Evolutionary conservation across 1,140 invertebrate species (phyloP), one percentile per base, ranked within the genome.

Genomic region (Tetranychus cinnabarinus): DNA sequence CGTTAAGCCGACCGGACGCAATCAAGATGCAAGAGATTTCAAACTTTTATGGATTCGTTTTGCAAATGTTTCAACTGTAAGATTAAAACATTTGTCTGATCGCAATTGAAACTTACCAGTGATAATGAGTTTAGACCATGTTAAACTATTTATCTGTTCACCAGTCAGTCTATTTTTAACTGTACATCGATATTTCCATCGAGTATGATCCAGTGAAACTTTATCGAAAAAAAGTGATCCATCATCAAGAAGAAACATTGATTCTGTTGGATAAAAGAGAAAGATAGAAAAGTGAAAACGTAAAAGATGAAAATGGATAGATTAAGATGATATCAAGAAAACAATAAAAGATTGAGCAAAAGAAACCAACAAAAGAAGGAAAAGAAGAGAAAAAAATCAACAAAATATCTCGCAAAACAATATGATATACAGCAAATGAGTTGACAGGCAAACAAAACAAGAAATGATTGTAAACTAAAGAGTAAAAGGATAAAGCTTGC

Each of bases 91-190:
- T 6, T 31, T n/a, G 48, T 2, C 23, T 23, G 23, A 23, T 23
- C 23, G 0, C 23, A 0, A 50, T 50, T n/a, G 34, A 31, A 35
- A 59, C 58, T 45, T n/a, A 63, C 62, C 67, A 58, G 65, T 63
- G 12, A 66, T 90, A 72, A 92, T 87, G 59, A 96, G 78, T 69
- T 87, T 79, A 74, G 88, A 88, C 72, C 92, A 93, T 45, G 86
- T 88, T 46, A 86, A 86, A 69, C 88, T 92, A 60, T 89, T 76
- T 71, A 87, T 79, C 61, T 88, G 90, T 77, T 93, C 88, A 67
- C 87, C 87, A 68, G 89, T 90, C 52, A 95, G 78, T 68, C 87
- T 80, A 73, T 95, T 90, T 70, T 88, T 86, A 57, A 89, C 93
- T 66, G 88, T 79, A 72, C 91, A 97, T 71, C 90, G 86, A 70